A percentile compares a stretch with the other conserved stretches of the same genome.
These are phyloP conservation scores for Exocentrus adspersus DNA, from an alignment of 2,888 invertebrate species.

Conservation along the genomic window DNA sequence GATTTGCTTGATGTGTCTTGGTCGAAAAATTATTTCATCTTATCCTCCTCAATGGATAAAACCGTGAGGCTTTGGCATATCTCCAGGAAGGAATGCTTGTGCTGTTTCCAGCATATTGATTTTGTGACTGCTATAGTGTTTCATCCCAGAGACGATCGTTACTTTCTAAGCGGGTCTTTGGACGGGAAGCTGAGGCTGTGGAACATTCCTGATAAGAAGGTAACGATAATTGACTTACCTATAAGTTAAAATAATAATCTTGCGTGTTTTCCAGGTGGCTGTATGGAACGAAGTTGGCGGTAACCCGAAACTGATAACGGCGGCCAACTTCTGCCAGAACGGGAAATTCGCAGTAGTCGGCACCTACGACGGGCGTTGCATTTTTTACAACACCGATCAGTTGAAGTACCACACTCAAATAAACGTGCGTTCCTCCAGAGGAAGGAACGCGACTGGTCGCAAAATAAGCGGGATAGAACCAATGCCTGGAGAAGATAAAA, in stretches of 20 bases:
- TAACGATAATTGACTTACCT: too few species aligned
- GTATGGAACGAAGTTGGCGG: slow-evolving; percentile 98
- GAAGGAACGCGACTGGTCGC: slow-evolving; percentile 92
- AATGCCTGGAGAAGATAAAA: slow-evolving; percentile 95
- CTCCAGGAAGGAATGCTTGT: slow-evolving; percentile 95
- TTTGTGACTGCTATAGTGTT: slow-evolving; percentile 99
- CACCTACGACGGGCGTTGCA: slow-evolving; percentile 97
- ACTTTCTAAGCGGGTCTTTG: slow-evolving; percentile 96
- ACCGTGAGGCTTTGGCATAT: slow-evolving; percentile 98
- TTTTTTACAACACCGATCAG: slow-evolving; percentile 98
- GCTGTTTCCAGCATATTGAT: slow-evolving; percentile 99
- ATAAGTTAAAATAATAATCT: too few species aligned
- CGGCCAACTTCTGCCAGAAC: slow-evolving; percentile 97
- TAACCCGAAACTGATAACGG: slow-evolving; percentile 93
- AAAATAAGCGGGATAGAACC: slow-evolving; percentile 98
- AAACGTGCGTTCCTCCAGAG: slow-evolving; percentile 94
- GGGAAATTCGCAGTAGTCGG: slow-evolving; percentile 99
- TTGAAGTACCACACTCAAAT: slow-evolving; percentile 98
- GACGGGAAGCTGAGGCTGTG: slow-evolving; percentile 98
- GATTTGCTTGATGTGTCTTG: slow-evolving; percentile 97
- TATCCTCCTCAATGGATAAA: slow-evolving; percentile 99
- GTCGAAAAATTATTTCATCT: slow-evolving; percentile 98
- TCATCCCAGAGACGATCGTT: slow-evolving; percentile 90
- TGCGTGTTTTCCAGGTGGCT: slow-evolving; percentile 73
- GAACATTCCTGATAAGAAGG: slow-evolving; percentile 99